Percentiles rank a stretch among this genome's conserved stretches.
phyloP scores from a whole-genome alignment of 2,113 vertebrate genomes.

The Cricetomys ansorgei region DNA sequence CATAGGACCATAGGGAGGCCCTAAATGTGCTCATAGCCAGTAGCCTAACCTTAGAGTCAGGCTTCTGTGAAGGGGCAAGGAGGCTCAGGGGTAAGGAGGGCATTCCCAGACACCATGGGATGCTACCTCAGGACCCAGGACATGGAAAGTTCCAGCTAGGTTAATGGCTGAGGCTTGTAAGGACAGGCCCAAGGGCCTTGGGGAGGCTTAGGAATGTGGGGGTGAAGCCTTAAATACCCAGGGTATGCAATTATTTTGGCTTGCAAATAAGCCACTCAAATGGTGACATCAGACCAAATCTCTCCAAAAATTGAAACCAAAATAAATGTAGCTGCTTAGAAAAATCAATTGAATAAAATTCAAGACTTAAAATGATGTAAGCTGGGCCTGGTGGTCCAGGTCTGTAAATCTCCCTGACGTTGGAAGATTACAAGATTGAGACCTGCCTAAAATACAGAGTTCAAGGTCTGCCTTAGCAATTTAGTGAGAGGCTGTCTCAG shows the following conservation, averaged over 20 bases:
- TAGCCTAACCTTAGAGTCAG: neutral
- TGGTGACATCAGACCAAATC: constrained; percentile 27
- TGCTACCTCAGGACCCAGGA: neutral
- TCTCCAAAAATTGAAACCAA: neutral
- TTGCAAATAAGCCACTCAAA: constrained; percentile 24
- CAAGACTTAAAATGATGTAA: neutral
- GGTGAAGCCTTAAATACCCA: neutral
- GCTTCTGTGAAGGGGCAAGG: neutral
- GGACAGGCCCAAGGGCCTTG: neutral
- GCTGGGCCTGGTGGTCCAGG: neutral
- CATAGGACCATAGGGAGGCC: neutral
- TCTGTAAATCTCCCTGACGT: neutral
- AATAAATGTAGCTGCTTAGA: neutral
- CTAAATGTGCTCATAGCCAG: neutral
- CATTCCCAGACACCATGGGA: neutral
- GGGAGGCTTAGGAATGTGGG: constrained; percentile 3
- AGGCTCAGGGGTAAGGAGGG: neutral
- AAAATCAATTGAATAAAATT: constrained; percentile 10
- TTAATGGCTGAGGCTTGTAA: neutral
- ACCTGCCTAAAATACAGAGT: neutral
- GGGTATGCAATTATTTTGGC: neutral
- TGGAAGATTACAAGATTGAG: neutral
- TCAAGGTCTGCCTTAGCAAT: neutral
- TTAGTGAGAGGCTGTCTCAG: neutral
- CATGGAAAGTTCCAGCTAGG: neutral